These are phyloP conservation scores for Eristalinus sepulchralis DNA, from an alignment of 2,888 invertebrate species.

Conservation along the genomic window DNA sequence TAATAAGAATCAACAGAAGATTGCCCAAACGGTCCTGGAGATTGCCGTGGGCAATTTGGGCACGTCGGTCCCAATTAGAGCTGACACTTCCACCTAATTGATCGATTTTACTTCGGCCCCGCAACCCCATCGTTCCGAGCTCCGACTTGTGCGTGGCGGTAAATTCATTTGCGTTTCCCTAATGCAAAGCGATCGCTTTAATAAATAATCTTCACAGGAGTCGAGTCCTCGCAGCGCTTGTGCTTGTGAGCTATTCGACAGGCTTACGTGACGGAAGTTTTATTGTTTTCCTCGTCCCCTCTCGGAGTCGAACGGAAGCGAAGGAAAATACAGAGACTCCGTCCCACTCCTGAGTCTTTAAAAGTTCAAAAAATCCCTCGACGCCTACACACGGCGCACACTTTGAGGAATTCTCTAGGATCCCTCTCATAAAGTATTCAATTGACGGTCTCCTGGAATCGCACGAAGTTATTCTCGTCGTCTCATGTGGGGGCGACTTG, in stretches of 20 bases:
- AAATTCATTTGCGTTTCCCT: slow-evolving; percentile 10
- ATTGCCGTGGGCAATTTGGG: slow-evolving; percentile 28
- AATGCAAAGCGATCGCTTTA: slow-evolving; percentile 16
- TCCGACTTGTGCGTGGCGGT: not conserved
- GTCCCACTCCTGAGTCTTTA: not conserved
- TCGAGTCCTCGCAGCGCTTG: no score
- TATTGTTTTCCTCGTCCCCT: slow-evolving; percentile 8
- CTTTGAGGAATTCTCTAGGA: slow-evolving; percentile 25
- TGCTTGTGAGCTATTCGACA: not conserved
- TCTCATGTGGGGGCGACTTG: not conserved
- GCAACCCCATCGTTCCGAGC: not conserved
- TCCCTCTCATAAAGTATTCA: slow-evolving; percentile 52
- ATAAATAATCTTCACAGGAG: slow-evolving; percentile 40
- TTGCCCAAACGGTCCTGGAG: not conserved
- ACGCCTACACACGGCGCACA: not conserved
- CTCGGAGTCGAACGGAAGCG: not conserved
- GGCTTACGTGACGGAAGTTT: slow-evolving; percentile 36
- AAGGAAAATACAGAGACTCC: not conserved
- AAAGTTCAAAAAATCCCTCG: slow-evolving; percentile 20
- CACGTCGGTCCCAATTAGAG: slow-evolving; percentile 36
- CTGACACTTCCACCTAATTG: slow-evolving; percentile 48
- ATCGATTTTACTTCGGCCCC: slow-evolving; percentile 40
- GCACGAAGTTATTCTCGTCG: slow-evolving; percentile 16
- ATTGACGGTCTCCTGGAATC: slow-evolving; percentile 41
- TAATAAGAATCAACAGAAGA: slow-evolving; percentile 41